These are phyloP conservation scores for Chrysaora quinquecirrha DNA, from an alignment of 30 jellyfish, hydroid and myxozoan genomes.

Conservation along the genomic window DNA sequence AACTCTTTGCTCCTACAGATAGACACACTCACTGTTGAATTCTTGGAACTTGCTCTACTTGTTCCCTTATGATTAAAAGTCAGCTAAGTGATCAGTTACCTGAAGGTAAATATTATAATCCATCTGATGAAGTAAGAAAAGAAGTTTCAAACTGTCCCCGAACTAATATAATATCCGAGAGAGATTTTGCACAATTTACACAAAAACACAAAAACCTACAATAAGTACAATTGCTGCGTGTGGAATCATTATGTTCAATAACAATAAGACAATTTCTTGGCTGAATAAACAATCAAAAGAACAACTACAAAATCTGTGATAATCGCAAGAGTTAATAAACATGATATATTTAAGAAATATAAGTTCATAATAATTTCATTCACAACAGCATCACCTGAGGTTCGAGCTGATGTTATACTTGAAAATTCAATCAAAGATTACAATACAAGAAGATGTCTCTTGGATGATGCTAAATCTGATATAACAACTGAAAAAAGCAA, in stretches of 20 bases:
- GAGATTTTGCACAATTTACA: conserved; percentile 20
- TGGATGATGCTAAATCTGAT: not conserved
- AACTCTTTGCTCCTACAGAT: not conserved
- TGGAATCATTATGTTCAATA: conserved; percentile 17
- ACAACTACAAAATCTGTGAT: not conserved
- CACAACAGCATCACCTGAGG: not conserved
- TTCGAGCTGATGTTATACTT: not conserved
- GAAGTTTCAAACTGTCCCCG: not conserved
- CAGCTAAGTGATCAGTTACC: conserved; percentile 42
- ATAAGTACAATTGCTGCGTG: conserved; percentile 10
- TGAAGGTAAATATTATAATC: conserved; percentile 16
- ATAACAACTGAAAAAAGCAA: not conserved
- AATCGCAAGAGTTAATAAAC: not conserved
- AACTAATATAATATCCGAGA: conserved; percentile 4
- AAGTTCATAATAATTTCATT: no score
- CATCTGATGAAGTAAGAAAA: not conserved
- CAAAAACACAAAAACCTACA: not conserved
- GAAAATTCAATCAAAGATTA: not conserved
- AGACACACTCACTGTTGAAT: conserved; percentile 18
- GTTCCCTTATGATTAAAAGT: conserved; percentile 6
- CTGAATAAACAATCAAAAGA: not conserved
- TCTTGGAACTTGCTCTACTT: conserved; percentile 30
- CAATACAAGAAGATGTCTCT: not conserved
- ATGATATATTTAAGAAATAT: not conserved
- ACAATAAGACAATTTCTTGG: conserved; percentile 5